These are phyloP conservation scores for Cepaea hortensis DNA, from an alignment of 2,888 invertebrate species.

Conservation along the genomic window DNA sequence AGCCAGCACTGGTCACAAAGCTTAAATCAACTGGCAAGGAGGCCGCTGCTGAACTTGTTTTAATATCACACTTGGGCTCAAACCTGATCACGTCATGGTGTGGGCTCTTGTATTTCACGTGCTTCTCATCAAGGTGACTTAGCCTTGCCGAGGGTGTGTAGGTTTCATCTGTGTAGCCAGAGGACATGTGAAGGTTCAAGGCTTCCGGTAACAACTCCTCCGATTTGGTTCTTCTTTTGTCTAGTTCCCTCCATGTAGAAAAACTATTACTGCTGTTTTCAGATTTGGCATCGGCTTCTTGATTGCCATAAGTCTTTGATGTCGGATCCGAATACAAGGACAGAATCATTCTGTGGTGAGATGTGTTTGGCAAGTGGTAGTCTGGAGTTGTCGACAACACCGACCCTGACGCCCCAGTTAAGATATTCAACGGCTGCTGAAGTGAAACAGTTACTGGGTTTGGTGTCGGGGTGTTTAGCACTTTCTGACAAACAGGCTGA, in stretches of 20 bases:
- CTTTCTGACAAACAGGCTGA: background rate
- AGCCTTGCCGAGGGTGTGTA: background rate
- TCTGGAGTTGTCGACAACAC: background rate
- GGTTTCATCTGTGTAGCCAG: background rate
- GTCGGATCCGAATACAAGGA: background rate
- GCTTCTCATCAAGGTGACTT: background rate
- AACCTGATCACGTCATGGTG: background rate
- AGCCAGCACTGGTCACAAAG: background rate
- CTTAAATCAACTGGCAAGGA: background rate
- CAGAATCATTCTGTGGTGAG: background rate
- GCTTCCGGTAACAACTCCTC: background rate
- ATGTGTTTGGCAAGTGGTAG: background rate
- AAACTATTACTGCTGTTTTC: background rate
- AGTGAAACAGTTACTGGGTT: too few relatives aligned
- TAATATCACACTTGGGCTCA: background rate
- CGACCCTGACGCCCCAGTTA: background rate
- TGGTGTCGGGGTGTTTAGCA: too few relatives aligned
- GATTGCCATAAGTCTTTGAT: background rate
- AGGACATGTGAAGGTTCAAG: background rate
- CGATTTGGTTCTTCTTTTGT: background rate
- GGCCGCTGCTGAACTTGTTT: background rate
- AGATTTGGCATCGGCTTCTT: background rate
- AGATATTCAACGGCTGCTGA: background rate
- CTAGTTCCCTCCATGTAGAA: constrained; percentile 22
- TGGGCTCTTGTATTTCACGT: background rate